phyloP scores from a whole-genome alignment of 2,113 vertebrate genomes.

The Etia nguti region DNA sequence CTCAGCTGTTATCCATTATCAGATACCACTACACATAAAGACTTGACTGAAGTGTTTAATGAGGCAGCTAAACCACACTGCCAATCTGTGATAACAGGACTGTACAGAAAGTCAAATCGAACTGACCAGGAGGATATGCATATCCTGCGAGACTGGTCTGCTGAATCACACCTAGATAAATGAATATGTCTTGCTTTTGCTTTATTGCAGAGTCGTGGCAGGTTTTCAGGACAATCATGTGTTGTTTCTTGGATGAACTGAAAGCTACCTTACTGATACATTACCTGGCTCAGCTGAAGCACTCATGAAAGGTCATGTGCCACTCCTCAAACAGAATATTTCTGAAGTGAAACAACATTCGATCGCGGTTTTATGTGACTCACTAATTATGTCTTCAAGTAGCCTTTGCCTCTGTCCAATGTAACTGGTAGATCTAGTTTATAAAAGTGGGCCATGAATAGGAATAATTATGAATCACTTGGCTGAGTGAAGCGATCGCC shows the following conservation, averaged over 20 bases:
- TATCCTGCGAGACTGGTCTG: neutral
- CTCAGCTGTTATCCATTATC: neutral
- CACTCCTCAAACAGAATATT: neutral
- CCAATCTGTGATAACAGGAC: neutral
- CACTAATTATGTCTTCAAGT: neutral
- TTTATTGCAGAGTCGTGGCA: neutral
- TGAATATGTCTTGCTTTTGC: neutral
- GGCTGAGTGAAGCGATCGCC: neutral
- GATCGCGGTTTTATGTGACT: neutral
- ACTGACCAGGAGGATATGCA: neutral
- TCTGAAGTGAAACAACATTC: neutral
- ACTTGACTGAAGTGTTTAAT: neutral
- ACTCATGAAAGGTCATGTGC: neutral
- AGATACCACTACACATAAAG: neutral
- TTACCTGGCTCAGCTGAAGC: neutral
- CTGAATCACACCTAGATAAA: neutral
- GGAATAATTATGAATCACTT: conserved; percentile 24
- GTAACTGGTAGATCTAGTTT: conserved; percentile 33
- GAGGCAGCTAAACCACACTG: neutral
- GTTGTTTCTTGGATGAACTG: neutral
- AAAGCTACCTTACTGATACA: neutral
- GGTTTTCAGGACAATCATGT: neutral
- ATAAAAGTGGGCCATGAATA: neutral
- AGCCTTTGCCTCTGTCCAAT: neutral
- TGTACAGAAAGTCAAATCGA: neutral